Base-by-base conservation (phyloP, 2,888 invertebrate genomes). In the Hyposoter dolosus region DNA sequence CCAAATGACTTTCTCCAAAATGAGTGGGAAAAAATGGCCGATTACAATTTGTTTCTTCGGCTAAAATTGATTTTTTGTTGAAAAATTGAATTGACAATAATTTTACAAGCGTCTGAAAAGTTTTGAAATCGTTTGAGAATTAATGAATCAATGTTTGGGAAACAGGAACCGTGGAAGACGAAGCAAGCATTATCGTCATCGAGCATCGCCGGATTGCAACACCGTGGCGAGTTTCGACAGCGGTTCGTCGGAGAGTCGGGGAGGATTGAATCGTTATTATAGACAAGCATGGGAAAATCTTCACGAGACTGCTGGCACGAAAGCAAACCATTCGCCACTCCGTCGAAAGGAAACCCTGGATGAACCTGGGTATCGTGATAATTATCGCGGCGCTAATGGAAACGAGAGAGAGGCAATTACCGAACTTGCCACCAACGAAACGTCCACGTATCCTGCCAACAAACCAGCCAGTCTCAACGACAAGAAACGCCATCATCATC, bases 241-340 rank as follows among this genome's bases (percentile, higher is more conserved):
- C 76, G 97, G 98, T 75, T 97, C 97, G 75, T 97, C 98, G 0
- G 98, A 98, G 92, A 98, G 97, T 10, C 96, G 97, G 75, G 96
- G 96, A 23, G 97, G 97, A 47, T 95, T 98, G 87, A 98, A 98
- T 93, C 96, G 98, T 84, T 98, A 98, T 94, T 98, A 98, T 94
- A 96, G 98, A 43, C 97, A 98, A 94, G 98, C 98, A 3, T 98
- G 98, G 98, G 98, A 98, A 93, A 98, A 98, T 93, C 95, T 98
- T 3, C 98, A 98, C 93, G 98, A 98, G 93, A 96, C 97, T 5
- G 96, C 97, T 4, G 96, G 96, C 0, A 95, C 95, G 32, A 96
- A 96, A 91, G 91, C 93, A 0, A 95, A 95, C 93, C 96, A 96
- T 90, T 95, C 95, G 91, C 96, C 96, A 0, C 93, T 96, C 74